Base-by-base conservation (phyloP, 2,888 invertebrate species). In the Antheraea assamensis region DNA sequence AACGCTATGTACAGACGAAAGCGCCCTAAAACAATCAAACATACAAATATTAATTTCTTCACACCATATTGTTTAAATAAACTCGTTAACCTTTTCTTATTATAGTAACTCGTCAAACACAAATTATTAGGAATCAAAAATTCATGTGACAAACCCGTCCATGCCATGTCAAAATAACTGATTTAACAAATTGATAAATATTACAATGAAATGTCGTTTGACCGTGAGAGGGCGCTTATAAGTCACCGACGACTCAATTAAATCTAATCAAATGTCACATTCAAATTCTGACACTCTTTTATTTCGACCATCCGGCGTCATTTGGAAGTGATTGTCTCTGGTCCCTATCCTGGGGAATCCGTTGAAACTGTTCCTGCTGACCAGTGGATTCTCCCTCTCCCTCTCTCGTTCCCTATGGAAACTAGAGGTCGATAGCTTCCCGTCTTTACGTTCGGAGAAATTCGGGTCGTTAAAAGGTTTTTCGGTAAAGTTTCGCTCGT, bases 231-330 rank as follows among this genome's bases (percentile, higher is more conserved):
- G 61, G 61, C 61, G 24, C 4, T n/a, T 30, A 64, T 47, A 49
- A 52, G 24, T 58, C 24, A 13, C 24, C 24, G n/a, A n/a, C 13
- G 7, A 52, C 31, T 72, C 42, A 66, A 72, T 30, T 35, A 15
- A 68, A 24, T 24, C 35, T 31, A 35, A 55, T 71, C 80, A 90
- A 79, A 96, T 96, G 88, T 96, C 96, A 85, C 96, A 96, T 85
- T 96, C 96, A 81, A 96, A 96, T 85, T 96, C 96, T 7, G 96
- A 92, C 75, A 96, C 96, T 82, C 96, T 93, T 76, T 95, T 95
- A 82, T 92, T 95, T 52, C 93, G 87, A n/a, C 94, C 94, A 71
- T 94, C 95, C 21, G 93, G 90, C 61, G 91, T 87, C 85, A 92
- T 85, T 80, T 94, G 92, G 75, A 94, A 95, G 74, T 94, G 93